Percentiles rank a stretch among this genome's conserved stretches.
phyloP scores from a whole-genome alignment of 2,113 vertebrate species.

The Archilochus colubris region DNA sequence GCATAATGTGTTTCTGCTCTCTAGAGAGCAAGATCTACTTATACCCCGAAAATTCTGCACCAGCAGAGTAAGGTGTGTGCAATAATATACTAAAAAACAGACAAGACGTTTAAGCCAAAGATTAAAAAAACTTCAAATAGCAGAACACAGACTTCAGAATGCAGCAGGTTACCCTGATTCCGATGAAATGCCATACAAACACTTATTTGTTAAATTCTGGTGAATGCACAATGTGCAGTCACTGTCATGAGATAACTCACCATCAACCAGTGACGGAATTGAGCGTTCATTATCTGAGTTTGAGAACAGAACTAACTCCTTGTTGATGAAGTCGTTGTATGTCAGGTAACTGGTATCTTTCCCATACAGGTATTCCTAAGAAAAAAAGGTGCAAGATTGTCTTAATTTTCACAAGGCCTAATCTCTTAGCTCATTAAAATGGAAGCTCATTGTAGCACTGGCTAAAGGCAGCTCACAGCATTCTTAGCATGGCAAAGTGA shows the following conservation, averaged over 20 bases:
- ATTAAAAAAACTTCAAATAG: background rate
- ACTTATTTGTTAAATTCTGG: background rate
- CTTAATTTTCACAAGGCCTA: background rate
- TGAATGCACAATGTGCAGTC: background rate
- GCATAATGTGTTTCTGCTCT: background rate
- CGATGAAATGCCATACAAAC: background rate
- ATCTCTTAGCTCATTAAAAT: background rate
- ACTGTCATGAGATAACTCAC: constrained; percentile 69
- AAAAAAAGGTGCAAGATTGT: background rate
- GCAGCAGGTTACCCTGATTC: background rate
- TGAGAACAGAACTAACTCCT: constrained; percentile 95
- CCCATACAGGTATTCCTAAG: constrained; percentile 93
- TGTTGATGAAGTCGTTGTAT: constrained; percentile 97
- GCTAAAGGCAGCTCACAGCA: background rate
- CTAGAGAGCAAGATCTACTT: background rate
- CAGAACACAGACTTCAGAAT: background rate
- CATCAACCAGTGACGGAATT: constrained; percentile 95
- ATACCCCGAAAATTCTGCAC: background rate
- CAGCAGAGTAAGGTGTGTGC: background rate
- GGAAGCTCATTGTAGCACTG: background rate
- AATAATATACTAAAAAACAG: background rate
- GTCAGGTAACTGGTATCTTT: constrained; percentile 84
- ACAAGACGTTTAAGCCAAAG: background rate
- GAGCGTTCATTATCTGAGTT: constrained; percentile 98
- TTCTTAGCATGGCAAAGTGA: background rate